phyloP scores from a whole-genome alignment of 2,113 vertebrate species.

The Crocuta crocuta region DNA sequence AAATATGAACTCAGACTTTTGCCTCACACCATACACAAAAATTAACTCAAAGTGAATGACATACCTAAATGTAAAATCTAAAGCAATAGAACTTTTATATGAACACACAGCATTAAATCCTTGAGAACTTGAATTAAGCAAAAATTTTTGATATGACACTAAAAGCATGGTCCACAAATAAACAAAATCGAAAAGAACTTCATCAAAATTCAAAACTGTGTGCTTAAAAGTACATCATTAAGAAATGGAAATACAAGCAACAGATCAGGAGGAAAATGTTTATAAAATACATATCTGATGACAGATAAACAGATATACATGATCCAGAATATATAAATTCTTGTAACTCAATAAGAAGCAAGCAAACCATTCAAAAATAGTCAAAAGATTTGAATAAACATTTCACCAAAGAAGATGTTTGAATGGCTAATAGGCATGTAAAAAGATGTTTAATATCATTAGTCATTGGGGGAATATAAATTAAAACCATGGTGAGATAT shows the following conservation, averaged over 20 bases:
- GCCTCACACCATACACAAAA: too few relatives aligned
- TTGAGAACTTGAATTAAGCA: neutral
- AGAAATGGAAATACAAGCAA: neutral
- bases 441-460: neutral
- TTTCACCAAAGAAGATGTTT: neutral
- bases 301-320: neutral
- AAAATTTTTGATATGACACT: neutral
- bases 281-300: neutral
- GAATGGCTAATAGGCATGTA: neutral
- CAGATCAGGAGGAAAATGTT: neutral
- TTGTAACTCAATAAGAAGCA: neutral
- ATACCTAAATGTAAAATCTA: neutral
- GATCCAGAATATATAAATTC: neutral
- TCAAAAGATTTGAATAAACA: neutral
- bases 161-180: neutral
- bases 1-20: neutral
- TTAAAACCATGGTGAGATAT: neutral
- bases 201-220: neutral
- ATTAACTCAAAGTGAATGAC: neutral
- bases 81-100: neutral
- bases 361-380: neutral
- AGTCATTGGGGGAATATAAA: neutral
- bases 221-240: neutral
- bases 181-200: neutral
- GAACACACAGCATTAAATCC: neutral